phyloP scores from a whole-genome alignment of 2,113 vertebrate species.

The Heterotis niloticus region DNA sequence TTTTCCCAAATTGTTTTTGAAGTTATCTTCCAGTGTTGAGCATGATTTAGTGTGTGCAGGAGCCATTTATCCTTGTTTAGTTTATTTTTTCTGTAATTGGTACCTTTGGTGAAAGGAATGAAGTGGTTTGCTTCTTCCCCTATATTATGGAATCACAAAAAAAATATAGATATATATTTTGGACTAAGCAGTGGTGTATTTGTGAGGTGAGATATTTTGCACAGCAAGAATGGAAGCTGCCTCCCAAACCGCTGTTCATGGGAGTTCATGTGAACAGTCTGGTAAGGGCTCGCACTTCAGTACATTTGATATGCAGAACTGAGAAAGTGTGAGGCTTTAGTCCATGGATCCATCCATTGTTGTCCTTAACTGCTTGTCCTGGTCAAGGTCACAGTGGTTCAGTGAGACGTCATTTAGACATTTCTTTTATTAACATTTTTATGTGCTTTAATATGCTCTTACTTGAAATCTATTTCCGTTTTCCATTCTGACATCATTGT shows the following conservation, averaged over 20 bases:
- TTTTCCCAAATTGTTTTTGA: no score
- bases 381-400: no score
- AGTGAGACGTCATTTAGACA: no score
- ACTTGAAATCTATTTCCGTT: no score
- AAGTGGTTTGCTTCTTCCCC: conserved; percentile 3
- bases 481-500: not conserved
- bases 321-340: no score
- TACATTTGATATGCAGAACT: no score
- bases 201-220: conserved; percentile 3
- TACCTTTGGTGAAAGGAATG: not conserved
- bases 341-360: no score
- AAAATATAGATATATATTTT: not conserved
- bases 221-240: not conserved
- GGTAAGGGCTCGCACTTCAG: not conserved
- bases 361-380: no score
- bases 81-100: not conserved
- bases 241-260: not conserved
- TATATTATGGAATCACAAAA: not conserved
- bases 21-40: not conserved
- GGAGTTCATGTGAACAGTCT: not conserved
- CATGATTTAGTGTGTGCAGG: not conserved
- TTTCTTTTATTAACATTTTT: no score
- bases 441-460: no score
- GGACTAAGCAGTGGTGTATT: conserved; percentile 2
- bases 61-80: no score